A percentile compares a stretch with the other conserved stretches of the same genome.
phyloP scores from a whole-genome alignment of 2,797 vertebrate species.

The Cuniculus paca region DNA sequence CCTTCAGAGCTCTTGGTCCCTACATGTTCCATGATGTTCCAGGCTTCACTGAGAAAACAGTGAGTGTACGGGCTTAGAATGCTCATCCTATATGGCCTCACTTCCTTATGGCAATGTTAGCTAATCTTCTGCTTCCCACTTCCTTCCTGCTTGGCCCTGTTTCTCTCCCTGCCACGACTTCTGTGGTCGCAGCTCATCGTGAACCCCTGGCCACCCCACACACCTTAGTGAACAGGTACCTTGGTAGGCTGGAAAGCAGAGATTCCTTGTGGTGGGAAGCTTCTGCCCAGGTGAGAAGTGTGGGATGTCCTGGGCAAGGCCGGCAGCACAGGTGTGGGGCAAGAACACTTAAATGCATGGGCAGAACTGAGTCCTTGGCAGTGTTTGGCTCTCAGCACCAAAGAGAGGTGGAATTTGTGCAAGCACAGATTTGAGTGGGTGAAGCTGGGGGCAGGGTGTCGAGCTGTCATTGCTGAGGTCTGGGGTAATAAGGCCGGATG shows the following conservation, averaged over 20 bases:
- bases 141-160: neutral
- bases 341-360: neutral
- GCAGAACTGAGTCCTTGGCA: neutral
- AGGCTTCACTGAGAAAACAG: neutral
- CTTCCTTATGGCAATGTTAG: neutral
- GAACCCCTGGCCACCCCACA: too few species aligned
- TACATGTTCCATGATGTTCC: neutral
- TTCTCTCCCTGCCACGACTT: neutral
- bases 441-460: neutral
- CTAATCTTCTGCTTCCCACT: neutral
- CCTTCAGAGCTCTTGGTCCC: neutral
- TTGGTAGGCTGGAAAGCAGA: neutral
- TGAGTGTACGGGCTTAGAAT: neutral
- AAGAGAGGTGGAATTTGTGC: neutral
- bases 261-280: neutral
- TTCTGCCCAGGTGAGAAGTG: neutral
- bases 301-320: neutral
- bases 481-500: neutral
- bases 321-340: neutral
- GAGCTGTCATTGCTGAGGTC: neutral
- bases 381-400: neutral
- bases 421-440: conserved; percentile 12
- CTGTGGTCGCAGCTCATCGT: neutral
- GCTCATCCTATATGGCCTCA: neutral
- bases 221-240: fast-evolving